Evolutionary conservation across 1,140 invertebrate genomes (phyloP), one percentile per base, ranked within the genome.

Genomic region (Drosophila dunni): DNA sequence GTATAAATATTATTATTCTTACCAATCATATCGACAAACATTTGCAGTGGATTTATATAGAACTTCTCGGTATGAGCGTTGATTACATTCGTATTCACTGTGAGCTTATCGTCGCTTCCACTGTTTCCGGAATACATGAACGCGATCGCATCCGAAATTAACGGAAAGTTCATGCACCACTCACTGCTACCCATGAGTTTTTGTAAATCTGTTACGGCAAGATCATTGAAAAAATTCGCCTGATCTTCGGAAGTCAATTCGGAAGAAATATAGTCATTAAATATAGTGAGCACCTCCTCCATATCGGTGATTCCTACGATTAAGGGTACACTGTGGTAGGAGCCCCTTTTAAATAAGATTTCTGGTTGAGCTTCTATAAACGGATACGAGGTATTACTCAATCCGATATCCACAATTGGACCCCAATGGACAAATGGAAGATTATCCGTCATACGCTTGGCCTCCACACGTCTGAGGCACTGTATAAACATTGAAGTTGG

Each of bases 261-360:
- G 17, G 94, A 44, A 10, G 85, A 93, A 1, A 93, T 91, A 36
- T 94, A 93, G 54, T 93, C 93, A 17, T 94, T 94, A 15, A 94
- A 93, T 1, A 95, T 78, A 10, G 94, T 85, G 6, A 97, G 84
- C 15, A 94, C 95, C 73, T 96, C 95, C 90, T 97, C 96, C 94
- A 96, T 96, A 76, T 96, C 95, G 0, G 96, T 96, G 64, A 94
- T 96, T 1, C 96, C 96, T 4, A 94, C 94, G 53, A 97, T 92
- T 8, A 97, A 77, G 0, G 96, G 96, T 1, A 97, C 95, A 46
- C 94, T 94, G 91, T 94, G 91, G 91, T 94, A 93, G 76, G 94
- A 92, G 36, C 94, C 94, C 61, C 91, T 93, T 70, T 94, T 93
- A 53, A 96, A 94, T 53, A 95, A 92, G 50, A 93, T 94, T 33